Evolutionary conservation across 1,140 invertebrate genomes (phyloP).

Genomic region (Oryzaephilus surinamensis): DNA sequence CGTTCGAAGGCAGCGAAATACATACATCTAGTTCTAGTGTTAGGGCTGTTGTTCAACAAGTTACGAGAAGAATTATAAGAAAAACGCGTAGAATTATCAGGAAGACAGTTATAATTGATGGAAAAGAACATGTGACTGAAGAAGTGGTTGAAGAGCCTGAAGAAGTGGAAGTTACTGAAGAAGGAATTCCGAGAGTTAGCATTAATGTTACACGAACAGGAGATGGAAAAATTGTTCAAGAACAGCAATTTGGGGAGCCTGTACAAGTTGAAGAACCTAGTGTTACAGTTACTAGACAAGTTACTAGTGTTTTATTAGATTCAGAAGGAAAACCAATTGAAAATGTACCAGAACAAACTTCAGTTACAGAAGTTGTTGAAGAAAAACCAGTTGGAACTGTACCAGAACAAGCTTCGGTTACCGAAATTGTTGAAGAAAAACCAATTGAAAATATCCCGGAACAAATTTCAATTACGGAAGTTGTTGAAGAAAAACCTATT

Average conservation of each 20-base stretch:
- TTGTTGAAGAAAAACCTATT: neutral
- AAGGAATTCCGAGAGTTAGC: slow-evolving; percentile 60
- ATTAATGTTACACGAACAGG: slow-evolving; percentile 56
- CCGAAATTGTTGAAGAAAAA: neutral
- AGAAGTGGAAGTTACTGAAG: slow-evolving; percentile 64
- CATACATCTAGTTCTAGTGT: slow-evolving; percentile 49
- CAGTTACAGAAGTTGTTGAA: neutral
- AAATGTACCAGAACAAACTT: slow-evolving; percentile 7
- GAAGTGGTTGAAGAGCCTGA: slow-evolving; percentile 75
- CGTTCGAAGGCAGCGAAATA: slow-evolving; percentile 34
- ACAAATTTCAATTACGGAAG: neutral
- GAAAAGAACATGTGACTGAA: slow-evolving; percentile 70
- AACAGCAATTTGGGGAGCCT: slow-evolving; percentile 36
- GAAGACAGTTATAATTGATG: slow-evolving; percentile 65
- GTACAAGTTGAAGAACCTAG: slow-evolving; percentile 7
- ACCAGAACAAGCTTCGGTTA: neutral
- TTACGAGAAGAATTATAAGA: slow-evolving; percentile 61
- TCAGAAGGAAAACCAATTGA: slow-evolving; percentile 18
- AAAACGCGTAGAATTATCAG: slow-evolving; percentile 63
- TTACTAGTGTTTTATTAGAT: slow-evolving; percentile 14
- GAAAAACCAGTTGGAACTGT: neutral
- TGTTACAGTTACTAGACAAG: slow-evolving; percentile 18
- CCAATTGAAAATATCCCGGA: neutral
- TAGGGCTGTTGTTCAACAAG: slow-evolving; percentile 65
- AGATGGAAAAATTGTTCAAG: slow-evolving; percentile 40